Evolutionary conservation across 2,888 invertebrate genomes (phyloP).

Genomic region (Brachypalpus laphriformis): DNA sequence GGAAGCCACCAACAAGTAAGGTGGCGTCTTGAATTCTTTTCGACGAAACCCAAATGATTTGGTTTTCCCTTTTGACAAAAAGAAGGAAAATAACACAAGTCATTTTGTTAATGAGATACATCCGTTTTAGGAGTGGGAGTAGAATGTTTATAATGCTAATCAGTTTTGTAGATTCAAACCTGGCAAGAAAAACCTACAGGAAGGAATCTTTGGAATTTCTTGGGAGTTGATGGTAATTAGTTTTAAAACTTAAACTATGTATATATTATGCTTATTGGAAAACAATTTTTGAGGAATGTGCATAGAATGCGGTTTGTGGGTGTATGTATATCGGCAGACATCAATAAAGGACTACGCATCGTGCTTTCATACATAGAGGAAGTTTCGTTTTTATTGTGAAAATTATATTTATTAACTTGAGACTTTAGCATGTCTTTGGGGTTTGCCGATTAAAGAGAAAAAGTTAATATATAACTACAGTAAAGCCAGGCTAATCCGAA

Average conservation of each 20-base stretch:
- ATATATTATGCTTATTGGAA: not conserved
- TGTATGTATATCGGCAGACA: not conserved
- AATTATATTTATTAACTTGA: not conserved
- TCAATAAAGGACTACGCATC: too few species aligned
- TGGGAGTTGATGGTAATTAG: constrained; percentile 25
- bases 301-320: too few species aligned
- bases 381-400: not conserved
- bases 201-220: constrained; percentile 7
- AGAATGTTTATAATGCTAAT: constrained; percentile 41
- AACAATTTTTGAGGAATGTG: not conserved
- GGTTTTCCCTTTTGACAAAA: not conserved
- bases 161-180: constrained; percentile 9
- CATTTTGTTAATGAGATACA: constrained; percentile 11
- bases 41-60: constrained; percentile 43
- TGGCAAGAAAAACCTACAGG: not conserved
- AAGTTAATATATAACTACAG: too few species aligned
- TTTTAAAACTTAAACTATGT: not conserved
- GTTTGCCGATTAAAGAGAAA: too few species aligned
- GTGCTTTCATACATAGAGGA: too few species aligned
- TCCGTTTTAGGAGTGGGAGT: not conserved
- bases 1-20: constrained; percentile 4
- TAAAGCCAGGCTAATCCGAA: too few species aligned
- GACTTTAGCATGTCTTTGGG: not conserved
- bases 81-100: constrained; percentile 9
- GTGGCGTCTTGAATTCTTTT: constrained; percentile 6